phyloP scores from a whole-genome alignment of 1,140 invertebrate genomes.

The Pissodes strobi region DNA sequence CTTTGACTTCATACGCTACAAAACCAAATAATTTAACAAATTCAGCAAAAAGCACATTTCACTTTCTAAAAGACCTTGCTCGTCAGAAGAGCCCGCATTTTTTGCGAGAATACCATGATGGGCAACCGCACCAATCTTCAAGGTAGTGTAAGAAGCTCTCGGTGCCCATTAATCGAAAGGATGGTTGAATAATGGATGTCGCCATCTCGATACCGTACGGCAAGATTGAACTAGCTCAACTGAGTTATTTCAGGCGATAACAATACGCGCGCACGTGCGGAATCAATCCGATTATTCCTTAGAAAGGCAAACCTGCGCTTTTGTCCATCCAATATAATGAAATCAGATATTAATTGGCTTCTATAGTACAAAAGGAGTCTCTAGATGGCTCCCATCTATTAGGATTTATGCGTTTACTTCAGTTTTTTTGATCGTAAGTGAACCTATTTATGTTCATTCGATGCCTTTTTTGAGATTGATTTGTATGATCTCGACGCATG shows the following conservation, averaged over 20 bases:
- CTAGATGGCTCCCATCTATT: neutral
- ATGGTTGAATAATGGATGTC: slow-evolving; percentile 27
- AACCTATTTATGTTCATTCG: no score
- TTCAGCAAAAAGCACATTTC: neutral
- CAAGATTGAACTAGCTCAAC: slow-evolving; percentile 21
- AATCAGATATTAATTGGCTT: slow-evolving; percentile 20
- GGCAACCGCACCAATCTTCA: slow-evolving; percentile 13
- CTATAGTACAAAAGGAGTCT: neutral
- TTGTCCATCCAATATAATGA: slow-evolving; percentile 8
- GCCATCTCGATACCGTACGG: slow-evolving; percentile 14
- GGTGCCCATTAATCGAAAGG: slow-evolving; percentile 16
- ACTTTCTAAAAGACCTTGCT: no score
- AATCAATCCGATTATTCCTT: slow-evolving; percentile 22
- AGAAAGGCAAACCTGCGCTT: slow-evolving; percentile 15
- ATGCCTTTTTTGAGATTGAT: no score
- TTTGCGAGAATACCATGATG: neutral
- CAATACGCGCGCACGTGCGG: slow-evolving; percentile 18
- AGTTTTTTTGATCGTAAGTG: no score
- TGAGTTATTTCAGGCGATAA: slow-evolving; percentile 19
- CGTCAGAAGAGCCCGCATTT: no score
- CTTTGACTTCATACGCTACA: no score
- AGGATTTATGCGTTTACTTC: no score
- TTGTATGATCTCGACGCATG: no score
- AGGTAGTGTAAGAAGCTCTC: slow-evolving; percentile 2
- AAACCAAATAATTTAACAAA: no score